Evolutionary conservation across 2,113 vertebrate genomes (phyloP).

Genomic region (Chelonoidis abingdonii): DNA sequence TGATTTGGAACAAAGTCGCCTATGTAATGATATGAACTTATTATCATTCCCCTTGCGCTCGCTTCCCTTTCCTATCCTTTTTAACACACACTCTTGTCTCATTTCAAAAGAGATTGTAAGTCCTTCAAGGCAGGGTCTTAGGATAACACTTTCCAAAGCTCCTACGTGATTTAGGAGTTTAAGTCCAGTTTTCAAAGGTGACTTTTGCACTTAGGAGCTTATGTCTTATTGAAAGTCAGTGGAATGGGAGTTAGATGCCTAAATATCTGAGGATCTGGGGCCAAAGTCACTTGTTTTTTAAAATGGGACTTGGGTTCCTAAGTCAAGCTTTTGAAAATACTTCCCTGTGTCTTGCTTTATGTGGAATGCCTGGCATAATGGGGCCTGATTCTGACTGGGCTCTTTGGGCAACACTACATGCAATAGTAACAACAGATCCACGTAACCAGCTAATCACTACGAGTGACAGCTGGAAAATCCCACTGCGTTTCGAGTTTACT

Average conservation of each 20-base stretch:
- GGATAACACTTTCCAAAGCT: conserved; percentile 16
- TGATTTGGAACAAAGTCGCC: neutral
- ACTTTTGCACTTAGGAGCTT: conserved; percentile 43
- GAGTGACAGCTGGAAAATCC: no score
- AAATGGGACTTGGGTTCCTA: conserved; percentile 43
- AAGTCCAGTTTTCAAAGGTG: neutral
- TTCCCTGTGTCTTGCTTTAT: conserved; percentile 31
- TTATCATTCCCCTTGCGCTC: neutral
- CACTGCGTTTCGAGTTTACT: no score
- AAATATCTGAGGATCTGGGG: neutral
- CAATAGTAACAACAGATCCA: no score
- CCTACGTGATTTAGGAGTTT: conserved; percentile 25
- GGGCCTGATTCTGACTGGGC: neutral
- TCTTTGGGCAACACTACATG: no score
- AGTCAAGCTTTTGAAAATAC: conserved; percentile 59
- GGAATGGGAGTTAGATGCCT: neutral
- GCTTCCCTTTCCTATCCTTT: neutral
- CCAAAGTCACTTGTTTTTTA: conserved; percentile 64
- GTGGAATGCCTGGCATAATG: conserved; percentile 35
- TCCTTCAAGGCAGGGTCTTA: neutral
- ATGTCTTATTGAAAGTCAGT: conserved; percentile 46
- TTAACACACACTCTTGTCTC: neutral
- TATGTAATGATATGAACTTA: neutral
- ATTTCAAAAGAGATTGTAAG: conserved; percentile 11
- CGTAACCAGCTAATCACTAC: no score